These are phyloP conservation scores for Anguilla obscura DNA, from an alignment of 2,797 vertebrate species.

Conservation along the genomic window DNA sequence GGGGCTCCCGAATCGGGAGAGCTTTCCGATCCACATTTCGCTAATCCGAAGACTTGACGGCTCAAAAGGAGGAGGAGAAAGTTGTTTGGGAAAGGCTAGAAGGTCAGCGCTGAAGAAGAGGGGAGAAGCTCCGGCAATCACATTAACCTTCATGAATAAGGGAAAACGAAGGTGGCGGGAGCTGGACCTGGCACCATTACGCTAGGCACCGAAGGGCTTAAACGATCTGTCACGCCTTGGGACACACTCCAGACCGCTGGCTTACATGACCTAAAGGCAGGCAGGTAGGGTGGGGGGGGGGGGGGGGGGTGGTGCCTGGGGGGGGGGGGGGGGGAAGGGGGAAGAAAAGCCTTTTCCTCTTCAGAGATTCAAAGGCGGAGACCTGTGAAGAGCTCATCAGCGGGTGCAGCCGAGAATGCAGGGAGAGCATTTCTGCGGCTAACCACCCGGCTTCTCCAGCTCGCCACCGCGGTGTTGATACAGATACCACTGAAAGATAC, in stretches of 20 bases:
- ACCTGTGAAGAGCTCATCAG: conserved; percentile 18
- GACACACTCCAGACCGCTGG: not conserved
- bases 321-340: not conserved
- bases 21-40: not conserved
- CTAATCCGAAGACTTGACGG: not conserved
- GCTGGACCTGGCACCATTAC: not conserved
- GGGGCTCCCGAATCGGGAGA: not conserved
- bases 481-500: not conserved
- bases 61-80: not conserved
- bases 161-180: not conserved
- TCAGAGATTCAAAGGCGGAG: not conserved
- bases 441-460: not conserved
- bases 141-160: conserved; percentile 19
- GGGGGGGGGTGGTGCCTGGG: not conserved
- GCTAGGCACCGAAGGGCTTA: not conserved
- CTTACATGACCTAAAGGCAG: conserved; percentile 11
- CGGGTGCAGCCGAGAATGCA: not conserved
- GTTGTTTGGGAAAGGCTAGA: not conserved
- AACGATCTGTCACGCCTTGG: conserved; percentile 2
- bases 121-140: not conserved
- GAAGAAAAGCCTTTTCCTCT: not conserved
- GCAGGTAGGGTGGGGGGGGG: too few species aligned
- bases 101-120: not conserved
- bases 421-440: not conserved
- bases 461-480: not conserved